Evolutionary conservation across 92 coral and sea anemone species (phyloP).

Genomic region (Desmophyllum pertusum): DNA sequence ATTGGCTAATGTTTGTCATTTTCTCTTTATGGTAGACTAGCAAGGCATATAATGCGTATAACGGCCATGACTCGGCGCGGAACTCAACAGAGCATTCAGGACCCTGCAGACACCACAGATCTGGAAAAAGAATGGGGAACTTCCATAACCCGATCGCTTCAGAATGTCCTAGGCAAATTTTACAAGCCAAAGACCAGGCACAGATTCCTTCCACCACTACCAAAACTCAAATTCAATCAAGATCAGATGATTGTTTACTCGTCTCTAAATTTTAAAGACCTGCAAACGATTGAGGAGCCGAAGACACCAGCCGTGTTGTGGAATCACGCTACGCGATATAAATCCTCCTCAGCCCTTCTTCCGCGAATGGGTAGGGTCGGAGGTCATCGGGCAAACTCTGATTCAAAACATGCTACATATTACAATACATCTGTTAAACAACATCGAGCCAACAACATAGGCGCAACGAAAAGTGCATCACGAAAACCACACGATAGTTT

Average conservation of each 20-base stretch:
- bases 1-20: neutral
- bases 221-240: slow-evolving; percentile 84
- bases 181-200: slow-evolving; percentile 91
- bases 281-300: slow-evolving; percentile 81
- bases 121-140: slow-evolving; percentile 38
- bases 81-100: slow-evolving; percentile 1
- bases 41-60: slow-evolving; percentile 77
- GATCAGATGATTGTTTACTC: slow-evolving; percentile 94
- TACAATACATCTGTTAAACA: slow-evolving; percentile 20
- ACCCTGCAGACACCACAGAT: slow-evolving; percentile 37
- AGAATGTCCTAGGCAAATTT: slow-evolving; percentile 83
- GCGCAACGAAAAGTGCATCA: neutral
- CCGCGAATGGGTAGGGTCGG: slow-evolving; percentile 18
- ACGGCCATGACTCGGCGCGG: slow-evolving; percentile 56
- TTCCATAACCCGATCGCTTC: slow-evolving; percentile 57
- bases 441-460: slow-evolving; percentile 4
- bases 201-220: slow-evolving; percentile 81
- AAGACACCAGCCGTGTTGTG: slow-evolving; percentile 74
- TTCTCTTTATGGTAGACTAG: slow-evolving; percentile 53
- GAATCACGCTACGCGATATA: slow-evolving; percentile 9
- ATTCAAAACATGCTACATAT: slow-evolving; percentile 16
- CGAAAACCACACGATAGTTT: slow-evolving; percentile 29
- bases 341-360: slow-evolving; percentile 36
- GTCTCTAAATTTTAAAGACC: slow-evolving; percentile 86
- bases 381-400: slow-evolving; percentile 23